Evolutionary conservation across 30 jellyfish, hydroid and myxozoan genomes (phyloP), one percentile per base, ranked within the genome.

Genomic region (Haliclystus octoradiatus): DNA sequence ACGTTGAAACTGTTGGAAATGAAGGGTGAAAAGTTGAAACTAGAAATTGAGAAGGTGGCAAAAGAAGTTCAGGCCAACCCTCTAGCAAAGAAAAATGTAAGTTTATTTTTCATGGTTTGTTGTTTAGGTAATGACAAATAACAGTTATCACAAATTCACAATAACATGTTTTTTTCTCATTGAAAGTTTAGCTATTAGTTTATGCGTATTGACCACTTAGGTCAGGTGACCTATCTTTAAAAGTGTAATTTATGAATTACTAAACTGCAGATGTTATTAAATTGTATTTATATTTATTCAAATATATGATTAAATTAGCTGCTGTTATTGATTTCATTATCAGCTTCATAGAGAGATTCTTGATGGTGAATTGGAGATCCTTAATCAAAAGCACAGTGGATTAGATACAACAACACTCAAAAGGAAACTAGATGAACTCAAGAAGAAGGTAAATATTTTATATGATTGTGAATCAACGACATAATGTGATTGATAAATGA

Each of bases 351-450:
- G 83, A 49, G 99, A 91, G 65, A 34, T 82, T 0, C 87, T 91
- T 19, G 99, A 91, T 65, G 75, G 80, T 9, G 99, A 91, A 49
- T 77, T 91, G 15, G 99, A 91, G 24, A 70, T 91, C 2, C 76
- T 69, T 68, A 88, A 91, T 74, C 85, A 93, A 50, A 85, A 80
- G 49, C 53, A 50, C 23, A 49, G 72, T 15, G 95, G 94, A 9
- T 94, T 79, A 14, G 99, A 91, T n/a, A 4, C 71, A 52, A 49
- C 34, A 15, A 91, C 66, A 34, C 69, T 75, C 34, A 78, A 78
- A 60, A 32, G 69, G 23, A 76, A 79, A 1, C 23, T 72, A 51
- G 85, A 75, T 35, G 88, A 73, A 30, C 74, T 83, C 1, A 82
- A 78, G 49, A 62, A 65, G 62, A 90, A 78, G 94, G 99, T 91